These are phyloP conservation scores for Xyrichtys novacula DNA, from an alignment of 2,797 vertebrate genomes.

Conservation along the genomic window DNA sequence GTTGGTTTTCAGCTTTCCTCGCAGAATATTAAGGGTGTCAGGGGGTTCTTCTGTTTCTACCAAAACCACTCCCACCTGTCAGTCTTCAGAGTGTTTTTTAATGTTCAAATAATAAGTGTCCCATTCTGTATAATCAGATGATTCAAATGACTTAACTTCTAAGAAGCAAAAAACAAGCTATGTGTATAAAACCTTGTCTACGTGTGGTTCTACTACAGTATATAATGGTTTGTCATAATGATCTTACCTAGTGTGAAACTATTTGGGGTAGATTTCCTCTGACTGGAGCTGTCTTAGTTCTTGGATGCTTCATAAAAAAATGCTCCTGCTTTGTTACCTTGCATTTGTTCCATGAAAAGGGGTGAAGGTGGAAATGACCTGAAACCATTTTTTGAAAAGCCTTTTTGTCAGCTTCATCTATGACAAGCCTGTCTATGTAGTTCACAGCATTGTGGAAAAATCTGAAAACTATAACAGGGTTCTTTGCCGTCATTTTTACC, in stretches of 20 bases:
- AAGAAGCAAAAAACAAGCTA: slow-evolving; percentile 68
- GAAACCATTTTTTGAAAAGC: slow-evolving; percentile 8
- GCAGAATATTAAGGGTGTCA: slow-evolving; percentile 52
- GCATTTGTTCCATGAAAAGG: slow-evolving; percentile 28
- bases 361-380: slow-evolving; percentile 3
- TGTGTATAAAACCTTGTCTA: slow-evolving; percentile 79
- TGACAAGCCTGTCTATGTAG: slow-evolving; percentile 5
- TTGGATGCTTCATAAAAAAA: slow-evolving; percentile 55
- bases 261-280: slow-evolving; percentile 49
- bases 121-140: slow-evolving; percentile 62
- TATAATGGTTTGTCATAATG: slow-evolving; percentile 77
- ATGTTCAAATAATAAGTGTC: slow-evolving; percentile 49
- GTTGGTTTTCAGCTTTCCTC: slow-evolving; percentile 45
- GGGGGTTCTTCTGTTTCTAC: slow-evolving; percentile 62
- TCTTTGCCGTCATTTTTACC: not conserved
- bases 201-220: slow-evolving; percentile 70
- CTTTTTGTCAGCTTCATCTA: not conserved
- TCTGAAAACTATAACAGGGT: not conserved
- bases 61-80: slow-evolving; percentile 63
- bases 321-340: slow-evolving; percentile 32
- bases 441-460: slow-evolving; percentile 22
- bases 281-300: slow-evolving; percentile 61
- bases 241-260: slow-evolving; percentile 69
- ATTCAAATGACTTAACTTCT: slow-evolving; percentile 73
- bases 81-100: slow-evolving; percentile 54